These are phyloP conservation scores for Gerosis bhagava DNA, from an alignment of 2,888 invertebrate genomes.

Conservation along the genomic window DNA sequence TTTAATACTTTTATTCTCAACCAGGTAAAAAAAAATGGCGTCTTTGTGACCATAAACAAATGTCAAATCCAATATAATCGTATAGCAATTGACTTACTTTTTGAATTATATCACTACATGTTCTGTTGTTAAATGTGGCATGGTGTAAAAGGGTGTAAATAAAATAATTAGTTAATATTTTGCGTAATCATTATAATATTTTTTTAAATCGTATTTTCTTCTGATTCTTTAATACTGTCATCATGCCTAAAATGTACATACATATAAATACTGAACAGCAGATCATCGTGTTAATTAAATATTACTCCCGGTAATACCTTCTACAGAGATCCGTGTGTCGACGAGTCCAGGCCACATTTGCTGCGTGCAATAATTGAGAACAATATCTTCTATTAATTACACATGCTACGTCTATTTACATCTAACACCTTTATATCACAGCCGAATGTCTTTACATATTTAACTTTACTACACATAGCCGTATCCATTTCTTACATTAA, in stretches of 20 bases:
- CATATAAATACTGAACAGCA: no score
- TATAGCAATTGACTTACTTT: no score
- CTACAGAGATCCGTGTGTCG: constrained; percentile 83
- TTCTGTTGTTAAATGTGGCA: no score
- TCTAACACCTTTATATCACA: constrained; percentile 74
- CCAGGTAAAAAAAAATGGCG: no score
- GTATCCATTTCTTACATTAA: constrained; percentile 79
- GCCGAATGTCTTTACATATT: constrained; percentile 67
- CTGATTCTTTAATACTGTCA: no score
- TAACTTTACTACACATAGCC: constrained; percentile 73
- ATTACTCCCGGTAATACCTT: constrained; percentile 84
- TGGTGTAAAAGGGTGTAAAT: no score
- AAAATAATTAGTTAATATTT: no score
- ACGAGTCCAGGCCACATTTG: constrained; percentile 82
- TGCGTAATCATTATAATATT: constrained; percentile 16
- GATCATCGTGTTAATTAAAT: constrained; percentile 64
- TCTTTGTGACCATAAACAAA: constrained; percentile 4
- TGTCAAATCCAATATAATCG: not conserved
- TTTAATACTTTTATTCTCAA: no score
- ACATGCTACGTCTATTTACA: constrained; percentile 37
- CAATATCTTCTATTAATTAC: constrained; percentile 59
- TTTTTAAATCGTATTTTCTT: no score
- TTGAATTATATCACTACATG: no score
- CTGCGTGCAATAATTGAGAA: constrained; percentile 77
- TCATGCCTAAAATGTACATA: no score